phyloP scores from a whole-genome alignment of 2,797 vertebrate genomes.

The Siniperca undulata region DNA sequence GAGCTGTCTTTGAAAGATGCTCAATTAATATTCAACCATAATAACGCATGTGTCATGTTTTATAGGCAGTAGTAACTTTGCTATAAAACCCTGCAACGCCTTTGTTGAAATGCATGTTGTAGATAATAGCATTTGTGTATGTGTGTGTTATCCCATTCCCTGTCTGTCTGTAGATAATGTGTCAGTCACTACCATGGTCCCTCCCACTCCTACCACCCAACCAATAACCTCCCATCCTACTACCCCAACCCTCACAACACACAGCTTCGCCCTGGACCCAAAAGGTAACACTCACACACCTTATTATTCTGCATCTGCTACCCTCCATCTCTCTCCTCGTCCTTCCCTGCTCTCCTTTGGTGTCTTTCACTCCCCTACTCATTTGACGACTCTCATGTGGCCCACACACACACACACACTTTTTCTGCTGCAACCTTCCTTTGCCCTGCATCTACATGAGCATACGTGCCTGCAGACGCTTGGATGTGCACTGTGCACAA shows the following conservation, averaged over 20 bases:
- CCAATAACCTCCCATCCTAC: constrained; percentile 68
- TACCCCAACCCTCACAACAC: constrained; percentile 73
- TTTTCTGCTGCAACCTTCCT: constrained; percentile 61
- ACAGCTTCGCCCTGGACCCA: constrained; percentile 45
- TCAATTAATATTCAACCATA: constrained; percentile 26
- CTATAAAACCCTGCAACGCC: constrained; percentile 41
- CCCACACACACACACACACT: constrained; percentile 27
- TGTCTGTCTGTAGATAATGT: constrained; percentile 83
- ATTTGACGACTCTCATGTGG: constrained; percentile 60
- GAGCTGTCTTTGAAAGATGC: constrained; percentile 16
- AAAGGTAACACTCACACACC: constrained; percentile 79
- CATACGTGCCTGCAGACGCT: constrained; percentile 47
- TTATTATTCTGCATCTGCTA: constrained; percentile 28
- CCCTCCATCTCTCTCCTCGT: constrained; percentile 44
- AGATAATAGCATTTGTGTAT: constrained; percentile 71
- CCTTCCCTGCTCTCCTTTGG: constrained; percentile 61
- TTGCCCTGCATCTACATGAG: constrained; percentile 59
- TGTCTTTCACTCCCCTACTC: constrained; percentile 47
- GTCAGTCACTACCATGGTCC: constrained; percentile 76
- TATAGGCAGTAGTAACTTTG: constrained; percentile 41
- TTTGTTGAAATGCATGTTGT: constrained; percentile 69
- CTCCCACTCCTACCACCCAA: constrained; percentile 73
- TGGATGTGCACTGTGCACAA: constrained; percentile 54
- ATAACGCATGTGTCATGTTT: constrained; percentile 52
- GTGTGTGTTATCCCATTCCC: constrained; percentile 70